These are phyloP conservation scores for Tenebrio molitor DNA, from an alignment of 1,140 invertebrate genomes.

Conservation along the genomic window DNA sequence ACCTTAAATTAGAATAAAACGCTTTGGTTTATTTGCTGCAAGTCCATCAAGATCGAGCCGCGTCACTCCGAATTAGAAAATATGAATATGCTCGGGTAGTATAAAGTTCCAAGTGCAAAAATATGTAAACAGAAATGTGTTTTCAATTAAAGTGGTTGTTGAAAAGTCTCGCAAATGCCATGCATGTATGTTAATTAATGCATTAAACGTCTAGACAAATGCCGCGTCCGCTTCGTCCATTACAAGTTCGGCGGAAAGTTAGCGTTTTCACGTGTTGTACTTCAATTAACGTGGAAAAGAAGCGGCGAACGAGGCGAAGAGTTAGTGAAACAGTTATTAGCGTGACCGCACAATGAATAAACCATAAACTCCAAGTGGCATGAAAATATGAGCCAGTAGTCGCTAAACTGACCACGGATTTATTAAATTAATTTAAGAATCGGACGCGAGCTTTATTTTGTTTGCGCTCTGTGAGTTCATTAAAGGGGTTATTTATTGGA, in stretches of 20 bases:
- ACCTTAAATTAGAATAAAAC: too few relatives aligned
- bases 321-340: conserved; percentile 21
- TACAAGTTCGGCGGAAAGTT: conserved; percentile 8
- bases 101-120: conserved; percentile 26
- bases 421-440: conserved; percentile 56
- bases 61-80: background rate
- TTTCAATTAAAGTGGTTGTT: conserved; percentile 26
- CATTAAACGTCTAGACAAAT: conserved; percentile 25
- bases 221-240: conserved; percentile 10
- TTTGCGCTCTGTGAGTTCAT: conserved; percentile 48
- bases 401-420: conserved; percentile 52
- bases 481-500: conserved; percentile 51
- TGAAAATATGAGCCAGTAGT: conserved; percentile 52
- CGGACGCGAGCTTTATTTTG: conserved; percentile 41
- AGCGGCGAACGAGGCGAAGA: background rate
- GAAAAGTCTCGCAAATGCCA: conserved; percentile 19
- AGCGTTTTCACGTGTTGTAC: conserved; percentile 23
- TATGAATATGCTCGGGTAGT: conserved; percentile 1
- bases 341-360: conserved; percentile 30
- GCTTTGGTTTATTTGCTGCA: too few relatives aligned
- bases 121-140: conserved; percentile 32
- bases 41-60: background rate
- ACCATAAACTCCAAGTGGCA: conserved; percentile 56
- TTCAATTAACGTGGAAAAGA: conserved; percentile 26
- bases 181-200: conserved; percentile 35